Conservation (phyloP, 2,797 vertebrate genomes). For the Triplophysa bombifrons region DNA sequence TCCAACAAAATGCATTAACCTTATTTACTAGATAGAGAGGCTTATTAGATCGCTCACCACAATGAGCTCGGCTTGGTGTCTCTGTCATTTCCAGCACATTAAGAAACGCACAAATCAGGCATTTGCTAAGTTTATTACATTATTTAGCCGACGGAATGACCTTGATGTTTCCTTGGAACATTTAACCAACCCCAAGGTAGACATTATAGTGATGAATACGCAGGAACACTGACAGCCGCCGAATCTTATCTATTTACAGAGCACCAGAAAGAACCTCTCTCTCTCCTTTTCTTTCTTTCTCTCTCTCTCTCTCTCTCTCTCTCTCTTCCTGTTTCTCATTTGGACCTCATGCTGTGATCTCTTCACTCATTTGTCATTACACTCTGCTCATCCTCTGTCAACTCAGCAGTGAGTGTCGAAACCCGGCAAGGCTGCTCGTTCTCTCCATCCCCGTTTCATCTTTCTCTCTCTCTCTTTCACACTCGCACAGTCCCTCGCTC, state of each 20-base stretch:
- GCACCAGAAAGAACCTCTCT: constrained; percentile 67
- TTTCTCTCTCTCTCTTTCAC: constrained; percentile 22
- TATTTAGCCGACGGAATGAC: constrained; percentile 76
- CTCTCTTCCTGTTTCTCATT: constrained; percentile 56
- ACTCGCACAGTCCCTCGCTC: constrained; percentile 8
- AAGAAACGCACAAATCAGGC: constrained; percentile 68
- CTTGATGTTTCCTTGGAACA: constrained; percentile 83
- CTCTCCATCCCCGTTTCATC: constrained; percentile 38
- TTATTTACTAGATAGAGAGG: constrained; percentile 66
- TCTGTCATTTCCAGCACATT: constrained; percentile 65
- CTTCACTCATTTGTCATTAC: constrained; percentile 75
- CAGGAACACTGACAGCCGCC: constrained; percentile 66
- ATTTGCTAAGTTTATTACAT: constrained; percentile 75
- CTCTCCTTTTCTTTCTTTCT: not conserved
- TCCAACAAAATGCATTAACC: constrained; percentile 62
- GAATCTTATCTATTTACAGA: constrained; percentile 80
- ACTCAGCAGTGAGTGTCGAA: constrained; percentile 51
- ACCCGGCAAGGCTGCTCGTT: constrained; percentile 46
- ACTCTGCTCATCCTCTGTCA: constrained; percentile 63
- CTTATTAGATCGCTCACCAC: constrained; percentile 50
- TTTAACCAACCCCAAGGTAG: constrained; percentile 83
- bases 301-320: constrained; percentile 5
- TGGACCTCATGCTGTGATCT: constrained; percentile 60
- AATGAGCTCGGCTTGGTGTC: constrained; percentile 50
- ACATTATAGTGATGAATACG: constrained; percentile 82